Evolutionary conservation across 2,888 invertebrate genomes (phyloP), one percentile per base, ranked within the genome.

Genomic region (Ophioninae sp.): DNA sequence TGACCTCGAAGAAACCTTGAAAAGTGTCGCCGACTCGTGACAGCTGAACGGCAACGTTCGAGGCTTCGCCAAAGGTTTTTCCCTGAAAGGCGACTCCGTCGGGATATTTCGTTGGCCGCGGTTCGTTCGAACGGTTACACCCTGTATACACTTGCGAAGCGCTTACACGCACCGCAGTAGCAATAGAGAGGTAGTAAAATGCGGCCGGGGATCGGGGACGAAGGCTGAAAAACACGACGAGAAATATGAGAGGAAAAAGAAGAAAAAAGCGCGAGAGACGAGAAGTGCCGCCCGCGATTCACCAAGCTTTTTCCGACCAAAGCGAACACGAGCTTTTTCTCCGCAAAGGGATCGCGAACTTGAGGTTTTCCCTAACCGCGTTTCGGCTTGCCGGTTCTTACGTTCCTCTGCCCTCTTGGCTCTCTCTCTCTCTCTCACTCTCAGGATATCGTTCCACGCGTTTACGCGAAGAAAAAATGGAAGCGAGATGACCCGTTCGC

Each of bases 331-430:
- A 61, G 59, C 59, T 61, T 72, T 72, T 23, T 61, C 71, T 72
- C 41, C 44, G 41, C n/a, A 8, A 22, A 61, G 59, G 61, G 41
- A 61, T 72, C 23, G 37, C 58, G 64, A 71, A 64, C 23, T 61
- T 63, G 68, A 22, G 23, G 72, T 56, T 79, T 64, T 59, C 22
- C 79, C 72, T 79, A 79, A 72, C 79, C 79, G 79, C 37, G 72
- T 72, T 72, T 72, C 41, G 79, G 61, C 78, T 58, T 39, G 44
- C 58, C 20, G 58, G 37, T 65, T 72, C 64, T 41, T 39, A 72
- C 59, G 44, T 72, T 72, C 39, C 51, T 58, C 10, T 44, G 44
- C 44, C 44, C 58, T 65, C 39, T 59, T 61, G 39, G 20, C 22
- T 22, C 22, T 22, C 22, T 23, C 22, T 22, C 17, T 44, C 68